Conservation (phyloP, 2,113 vertebrate species). For the Barnardius zonarius region DNA sequence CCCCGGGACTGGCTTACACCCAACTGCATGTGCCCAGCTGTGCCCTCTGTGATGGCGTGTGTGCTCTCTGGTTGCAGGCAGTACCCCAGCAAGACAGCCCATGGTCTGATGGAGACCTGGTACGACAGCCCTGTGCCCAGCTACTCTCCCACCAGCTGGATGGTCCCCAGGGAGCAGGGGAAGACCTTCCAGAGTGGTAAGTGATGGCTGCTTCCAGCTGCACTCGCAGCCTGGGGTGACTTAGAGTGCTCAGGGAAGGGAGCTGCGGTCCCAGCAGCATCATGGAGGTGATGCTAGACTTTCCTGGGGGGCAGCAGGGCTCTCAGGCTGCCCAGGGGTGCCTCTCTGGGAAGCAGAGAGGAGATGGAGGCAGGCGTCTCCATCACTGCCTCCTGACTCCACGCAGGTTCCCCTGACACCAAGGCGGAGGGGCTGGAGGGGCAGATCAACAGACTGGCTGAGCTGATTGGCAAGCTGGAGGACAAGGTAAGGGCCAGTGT, state of each 20-base stretch:
- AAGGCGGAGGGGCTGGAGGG: slow-evolving; percentile 89
- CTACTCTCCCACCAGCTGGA: slow-evolving; percentile 80
- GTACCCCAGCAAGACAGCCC: slow-evolving; percentile 78
- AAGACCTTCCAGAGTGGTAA: slow-evolving; percentile 81
- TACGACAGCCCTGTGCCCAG: slow-evolving; percentile 75
- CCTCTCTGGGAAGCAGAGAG: too few relatives aligned
- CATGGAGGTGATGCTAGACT: accelerated
- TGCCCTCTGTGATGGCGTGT: not conserved
- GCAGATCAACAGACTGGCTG: slow-evolving; percentile 91
- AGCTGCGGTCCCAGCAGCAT: accelerated
- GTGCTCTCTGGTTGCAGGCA: slow-evolving; percentile 69
- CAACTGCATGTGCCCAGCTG: accelerated
- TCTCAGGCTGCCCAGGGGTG: accelerated
- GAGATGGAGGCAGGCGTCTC: too few relatives aligned
- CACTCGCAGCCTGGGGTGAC: too few relatives aligned
- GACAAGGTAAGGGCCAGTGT: slow-evolving; percentile 81
- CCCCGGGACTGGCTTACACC: accelerated
- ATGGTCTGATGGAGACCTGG: slow-evolving; percentile 71
- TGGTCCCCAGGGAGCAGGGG: slow-evolving; percentile 76
- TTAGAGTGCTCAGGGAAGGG: not conserved
- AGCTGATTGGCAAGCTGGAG: slow-evolving; percentile 92
- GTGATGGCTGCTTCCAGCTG: not conserved
- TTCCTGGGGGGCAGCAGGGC: not conserved
- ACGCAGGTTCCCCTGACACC: slow-evolving; percentile 73
- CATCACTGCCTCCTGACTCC: not conserved